These are phyloP conservation scores for Macrotus californicus DNA, from an alignment of 2,113 vertebrate species.

Conservation along the genomic window DNA sequence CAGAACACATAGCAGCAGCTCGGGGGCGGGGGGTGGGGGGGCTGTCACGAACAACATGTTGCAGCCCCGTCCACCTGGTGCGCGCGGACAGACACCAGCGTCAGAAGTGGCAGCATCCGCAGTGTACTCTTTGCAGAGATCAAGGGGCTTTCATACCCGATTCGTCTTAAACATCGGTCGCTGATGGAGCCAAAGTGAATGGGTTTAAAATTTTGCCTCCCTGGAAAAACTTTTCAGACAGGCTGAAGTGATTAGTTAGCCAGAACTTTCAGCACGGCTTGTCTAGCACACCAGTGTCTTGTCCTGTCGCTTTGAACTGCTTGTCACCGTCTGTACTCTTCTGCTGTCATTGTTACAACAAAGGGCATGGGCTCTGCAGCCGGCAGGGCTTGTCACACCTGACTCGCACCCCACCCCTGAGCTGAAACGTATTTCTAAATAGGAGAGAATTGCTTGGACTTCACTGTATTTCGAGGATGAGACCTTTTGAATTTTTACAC, in stretches of 20 bases:
- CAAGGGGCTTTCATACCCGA: not conserved
- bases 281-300: not conserved
- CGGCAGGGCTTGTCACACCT: not conserved
- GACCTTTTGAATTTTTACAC: not conserved
- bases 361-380: not conserved
- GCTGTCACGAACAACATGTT: fast-evolving
- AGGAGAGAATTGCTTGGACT: not conserved
- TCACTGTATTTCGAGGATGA: not conserved
- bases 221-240: not conserved
- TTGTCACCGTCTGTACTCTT: not conserved
- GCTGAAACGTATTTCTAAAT: not conserved
- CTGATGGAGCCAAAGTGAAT: not conserved
- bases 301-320: not conserved
- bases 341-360: not conserved
- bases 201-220: not conserved
- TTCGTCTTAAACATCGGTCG: not conserved
- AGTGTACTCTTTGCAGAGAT: not conserved
- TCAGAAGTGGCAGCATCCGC: fast-evolving
- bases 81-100: not conserved
- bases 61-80: fast-evolving
- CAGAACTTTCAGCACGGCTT: not conserved
- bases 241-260: not conserved
- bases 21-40: too few species aligned
- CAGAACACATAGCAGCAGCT: not conserved
- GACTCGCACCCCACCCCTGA: not conserved